Evolutionary conservation across 2,797 vertebrate species (phyloP).

Genomic region (Furcifer pardalis): DNA sequence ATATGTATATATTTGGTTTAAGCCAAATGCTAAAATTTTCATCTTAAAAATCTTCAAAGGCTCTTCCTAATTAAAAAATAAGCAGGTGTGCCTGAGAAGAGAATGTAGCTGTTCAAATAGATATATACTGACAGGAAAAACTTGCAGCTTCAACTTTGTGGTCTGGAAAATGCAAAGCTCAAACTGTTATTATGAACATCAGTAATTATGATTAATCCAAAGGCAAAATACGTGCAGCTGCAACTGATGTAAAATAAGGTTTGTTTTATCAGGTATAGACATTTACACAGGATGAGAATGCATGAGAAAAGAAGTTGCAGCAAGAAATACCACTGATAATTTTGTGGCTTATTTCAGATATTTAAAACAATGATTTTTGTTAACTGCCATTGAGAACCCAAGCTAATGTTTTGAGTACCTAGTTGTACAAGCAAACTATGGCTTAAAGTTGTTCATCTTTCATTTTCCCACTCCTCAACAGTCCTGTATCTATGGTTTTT

Average conservation of each 20-base stretch:
- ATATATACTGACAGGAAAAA: conserved; percentile 62
- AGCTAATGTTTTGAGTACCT: neutral
- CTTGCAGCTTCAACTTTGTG: conserved; percentile 59
- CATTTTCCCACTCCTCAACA: neutral
- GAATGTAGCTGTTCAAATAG: conserved; percentile 46
- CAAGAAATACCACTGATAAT: neutral
- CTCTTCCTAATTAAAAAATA: conserved; percentile 62
- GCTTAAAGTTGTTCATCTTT: neutral
- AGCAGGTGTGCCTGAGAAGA: conserved; percentile 72
- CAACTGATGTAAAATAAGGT: conserved; percentile 15
- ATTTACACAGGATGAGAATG: neutral
- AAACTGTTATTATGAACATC: conserved; percentile 57
- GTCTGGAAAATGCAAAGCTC: conserved; percentile 57
- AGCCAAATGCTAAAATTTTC: neutral
- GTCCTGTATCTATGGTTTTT: too few relatives aligned
- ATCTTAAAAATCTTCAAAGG: neutral
- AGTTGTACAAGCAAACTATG: neutral
- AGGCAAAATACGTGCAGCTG: conserved; percentile 45
- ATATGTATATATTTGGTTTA: neutral
- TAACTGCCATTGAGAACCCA: neutral
- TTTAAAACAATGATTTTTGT: neutral
- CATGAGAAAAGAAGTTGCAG: too few relatives aligned
- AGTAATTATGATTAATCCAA: conserved; percentile 32
- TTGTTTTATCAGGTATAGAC: neutral
- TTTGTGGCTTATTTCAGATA: neutral